phyloP scores from a whole-genome alignment of 64 coral and sea anemone genomes.

The Hydrozoanthus tunicans region DNA sequence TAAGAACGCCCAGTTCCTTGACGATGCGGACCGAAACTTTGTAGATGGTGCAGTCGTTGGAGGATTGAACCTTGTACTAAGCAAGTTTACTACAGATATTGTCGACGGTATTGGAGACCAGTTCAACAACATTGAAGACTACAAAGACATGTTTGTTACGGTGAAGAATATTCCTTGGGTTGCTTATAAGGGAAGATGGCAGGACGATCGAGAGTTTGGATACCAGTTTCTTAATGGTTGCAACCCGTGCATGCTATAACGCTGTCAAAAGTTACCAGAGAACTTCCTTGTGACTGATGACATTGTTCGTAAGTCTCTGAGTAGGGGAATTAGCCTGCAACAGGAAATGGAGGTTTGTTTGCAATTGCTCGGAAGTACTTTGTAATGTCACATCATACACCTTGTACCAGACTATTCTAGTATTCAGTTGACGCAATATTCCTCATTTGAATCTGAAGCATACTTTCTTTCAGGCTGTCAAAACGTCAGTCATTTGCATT shows the following conservation, averaged over 20 bases:
- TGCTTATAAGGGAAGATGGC: neutral
- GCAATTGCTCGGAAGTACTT: no score
- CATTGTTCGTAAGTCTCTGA: conserved; percentile 7
- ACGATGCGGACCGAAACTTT: neutral
- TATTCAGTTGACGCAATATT: no score
- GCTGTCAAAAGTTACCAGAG: neutral
- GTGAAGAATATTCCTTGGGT: neutral
- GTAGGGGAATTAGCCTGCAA: neutral
- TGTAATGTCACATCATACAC: no score
- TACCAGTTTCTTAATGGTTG: conserved; percentile 38
- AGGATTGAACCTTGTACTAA: neutral
- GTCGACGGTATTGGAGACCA: neutral
- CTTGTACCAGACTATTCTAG: no score
- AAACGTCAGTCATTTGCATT: no score
- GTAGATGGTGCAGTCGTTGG: neutral
- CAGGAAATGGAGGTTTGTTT: conserved; percentile 5
- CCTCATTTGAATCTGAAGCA: no score
- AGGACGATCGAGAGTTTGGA: neutral
- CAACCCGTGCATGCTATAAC: conserved; percentile 4
- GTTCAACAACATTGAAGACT: neutral
- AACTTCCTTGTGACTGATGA: conserved; percentile 25
- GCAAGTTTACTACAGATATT: neutral
- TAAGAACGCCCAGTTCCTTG: conserved; percentile 2
- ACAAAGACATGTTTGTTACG: neutral
- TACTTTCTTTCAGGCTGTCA: no score